phyloP scores from a whole-genome alignment of 1,140 invertebrate genomes.

The Gyrodactylus salaris region DNA sequence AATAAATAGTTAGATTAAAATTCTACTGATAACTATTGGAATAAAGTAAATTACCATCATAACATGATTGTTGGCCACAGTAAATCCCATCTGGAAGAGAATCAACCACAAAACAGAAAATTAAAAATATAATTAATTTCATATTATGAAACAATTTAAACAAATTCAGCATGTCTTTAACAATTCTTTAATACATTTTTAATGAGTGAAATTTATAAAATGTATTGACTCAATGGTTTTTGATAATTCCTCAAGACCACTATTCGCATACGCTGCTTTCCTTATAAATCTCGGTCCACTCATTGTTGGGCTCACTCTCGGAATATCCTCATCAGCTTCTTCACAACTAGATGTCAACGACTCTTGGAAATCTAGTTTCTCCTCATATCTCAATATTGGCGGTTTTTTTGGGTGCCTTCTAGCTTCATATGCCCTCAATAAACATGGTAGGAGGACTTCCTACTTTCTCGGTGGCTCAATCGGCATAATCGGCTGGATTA shows the following conservation, averaged over 20 bases:
- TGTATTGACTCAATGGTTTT: not conserved
- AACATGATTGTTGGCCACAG: not conserved
- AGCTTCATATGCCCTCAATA: not conserved
- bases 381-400: not conserved
- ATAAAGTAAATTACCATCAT: not conserved
- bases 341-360: not conserved
- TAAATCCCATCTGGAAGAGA: not conserved
- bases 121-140: too few relatives aligned
- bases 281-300: not conserved
- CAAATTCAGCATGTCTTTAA: not conserved
- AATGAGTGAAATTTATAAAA: not conserved
- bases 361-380: not conserved
- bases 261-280: not conserved
- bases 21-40: not conserved
- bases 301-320: not conserved
- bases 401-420: not conserved
- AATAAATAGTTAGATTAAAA: too few relatives aligned
- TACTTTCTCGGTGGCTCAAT: not conserved
- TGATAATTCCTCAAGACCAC: not conserved
- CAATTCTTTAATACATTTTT: not conserved
- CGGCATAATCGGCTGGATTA: not conserved
- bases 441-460: not conserved
- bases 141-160: not conserved
- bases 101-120: too few relatives aligned
- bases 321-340: not conserved